Evolutionary conservation across 2,797 vertebrate genomes (phyloP), one percentile per base, ranked within the genome.

Genomic region (Cirrhinus mrigala): DNA sequence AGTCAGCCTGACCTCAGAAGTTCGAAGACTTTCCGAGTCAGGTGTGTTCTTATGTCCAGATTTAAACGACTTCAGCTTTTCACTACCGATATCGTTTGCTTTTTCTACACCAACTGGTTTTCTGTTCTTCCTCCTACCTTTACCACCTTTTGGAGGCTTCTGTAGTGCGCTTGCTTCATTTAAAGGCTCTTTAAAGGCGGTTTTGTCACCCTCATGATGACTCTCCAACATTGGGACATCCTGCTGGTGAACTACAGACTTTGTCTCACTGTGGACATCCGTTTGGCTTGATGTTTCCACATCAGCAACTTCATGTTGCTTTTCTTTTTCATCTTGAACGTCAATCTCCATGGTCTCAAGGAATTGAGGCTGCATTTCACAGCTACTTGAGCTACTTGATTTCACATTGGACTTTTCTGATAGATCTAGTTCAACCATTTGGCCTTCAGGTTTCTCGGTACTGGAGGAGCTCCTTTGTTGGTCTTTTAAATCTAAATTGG

Each of bases 1-100:
- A 2, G n/a, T 81, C 44, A 71, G 75, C 10, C 37, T 77, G 77
- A 40, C 11, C 6, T 85, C 83, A 71, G 64, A 54, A 33, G 58
- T 40, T 20, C 81, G 60, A 74, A 79, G 10, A 18, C 37, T 16
- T 58, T 44, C 37, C 7, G 87, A n/a, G 46, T 15, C 81, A 3
- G 3, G 3, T 69, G 50, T 74, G 14, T n/a, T 87, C 15, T 29
- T 64, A 4, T 44, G 48, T n/a, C 60, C 22, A 44, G n/a, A 78
- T 40, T 9, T 10, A 68, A 6, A 5, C n/a, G 44, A 24, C 15
- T 56, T 69, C 10, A 20, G 16, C 33, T 46, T 33, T 33, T 6
- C 48, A 40, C 11, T 40, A 46, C 77, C 54, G n/a, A 37, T 40
- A 70, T 56, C 18, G 37, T 14, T 37, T 24, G 40, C 29, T 50